Evolutionary conservation across 1,140 invertebrate genomes (phyloP), one percentile per base, ranked within the genome.

Genomic region (Hydropsyche tenuis): DNA sequence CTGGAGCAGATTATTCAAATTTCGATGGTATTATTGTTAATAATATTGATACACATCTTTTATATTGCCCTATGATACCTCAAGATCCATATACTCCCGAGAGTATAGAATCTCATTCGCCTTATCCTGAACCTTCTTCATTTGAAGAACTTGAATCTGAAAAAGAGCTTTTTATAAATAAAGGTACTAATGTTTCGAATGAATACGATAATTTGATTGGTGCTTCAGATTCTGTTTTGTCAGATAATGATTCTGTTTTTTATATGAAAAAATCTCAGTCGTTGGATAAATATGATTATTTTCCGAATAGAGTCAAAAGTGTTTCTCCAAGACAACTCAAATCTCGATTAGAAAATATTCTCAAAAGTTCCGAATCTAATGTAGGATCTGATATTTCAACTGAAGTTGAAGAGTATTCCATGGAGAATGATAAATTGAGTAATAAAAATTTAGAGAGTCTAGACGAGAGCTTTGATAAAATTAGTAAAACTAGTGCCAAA

Each of bases 31-130:
- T 88, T 51, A 86, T 86, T 72, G 85, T 88, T 1, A 88, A 87
- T 77, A 84, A 85, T 72, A 82, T 88, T 20, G 87, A 88, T 75
- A 83, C 81, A 18, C 82, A 85, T n/a, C 79, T 86, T 71, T 79
- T 88, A 0, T 84, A 80, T 69, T 81, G 82, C 0, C 75, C 74
- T 6, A 81, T 74, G 23, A 51, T 73, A 25, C 84, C 83, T 23
- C 81, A 89, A 79, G 91, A 92, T 80, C 91, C 91, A 0, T 93
- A 93, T 75, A 93, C 91, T 0, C 91, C 91, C 14, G 91, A 93
- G 78, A 92, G 91, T 82, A 86, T 89, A 76, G 91, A 92, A 76
- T 92, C 91, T 70, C 90, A 89, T 75, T 91, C 90, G 63, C 91
- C 91, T 9, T 88, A 88, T 75, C 85, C 87, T 20, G 84, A 89